These are phyloP conservation scores for Enteromius anoplus DNA, from an alignment of 2,797 vertebrate species.

Conservation along the genomic window DNA sequence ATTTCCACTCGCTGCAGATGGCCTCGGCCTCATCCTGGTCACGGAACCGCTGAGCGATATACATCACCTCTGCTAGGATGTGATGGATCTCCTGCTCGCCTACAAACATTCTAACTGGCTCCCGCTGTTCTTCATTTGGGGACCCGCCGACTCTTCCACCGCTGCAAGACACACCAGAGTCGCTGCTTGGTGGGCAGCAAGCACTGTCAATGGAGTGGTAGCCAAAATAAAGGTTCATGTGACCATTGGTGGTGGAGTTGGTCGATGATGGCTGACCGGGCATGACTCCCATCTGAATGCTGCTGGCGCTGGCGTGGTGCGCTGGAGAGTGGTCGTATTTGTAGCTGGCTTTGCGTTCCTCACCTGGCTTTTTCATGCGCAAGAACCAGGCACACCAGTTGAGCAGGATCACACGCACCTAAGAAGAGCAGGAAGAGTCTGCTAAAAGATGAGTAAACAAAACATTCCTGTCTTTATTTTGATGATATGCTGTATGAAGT, in stretches of 20 bases:
- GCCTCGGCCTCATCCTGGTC: conserved; percentile 87
- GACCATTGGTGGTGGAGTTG: conserved; percentile 78
- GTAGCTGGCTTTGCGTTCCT: conserved; percentile 70
- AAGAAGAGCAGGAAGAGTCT: conserved; percentile 9
- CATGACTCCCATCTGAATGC: conserved; percentile 80
- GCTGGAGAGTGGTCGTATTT: conserved; percentile 73
- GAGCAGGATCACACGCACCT: conserved; percentile 85
- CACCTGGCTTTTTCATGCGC: conserved; percentile 90
- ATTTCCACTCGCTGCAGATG: conserved; percentile 92
- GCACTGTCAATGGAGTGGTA: conserved; percentile 81
- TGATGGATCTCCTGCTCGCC: conserved; percentile 80
- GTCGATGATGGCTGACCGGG: conserved; percentile 75
- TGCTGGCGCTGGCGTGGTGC: conserved; percentile 79
- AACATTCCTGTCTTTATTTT: background rate
- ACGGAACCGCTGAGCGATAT: conserved; percentile 86
- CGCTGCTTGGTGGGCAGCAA: conserved; percentile 76
- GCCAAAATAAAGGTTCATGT: conserved; percentile 81
- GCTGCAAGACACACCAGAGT: conserved; percentile 73
- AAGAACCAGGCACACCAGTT: conserved; percentile 95
- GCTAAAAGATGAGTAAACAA: background rate
- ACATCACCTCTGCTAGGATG: conserved; percentile 89
- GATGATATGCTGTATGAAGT: conserved; percentile 20
- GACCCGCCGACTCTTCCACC: conserved; percentile 68
- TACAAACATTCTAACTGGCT: conserved; percentile 70
- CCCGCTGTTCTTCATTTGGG: conserved; percentile 78